Conservation (phyloP, 2,113 vertebrate species). For the Monopterus albus region DNA sequence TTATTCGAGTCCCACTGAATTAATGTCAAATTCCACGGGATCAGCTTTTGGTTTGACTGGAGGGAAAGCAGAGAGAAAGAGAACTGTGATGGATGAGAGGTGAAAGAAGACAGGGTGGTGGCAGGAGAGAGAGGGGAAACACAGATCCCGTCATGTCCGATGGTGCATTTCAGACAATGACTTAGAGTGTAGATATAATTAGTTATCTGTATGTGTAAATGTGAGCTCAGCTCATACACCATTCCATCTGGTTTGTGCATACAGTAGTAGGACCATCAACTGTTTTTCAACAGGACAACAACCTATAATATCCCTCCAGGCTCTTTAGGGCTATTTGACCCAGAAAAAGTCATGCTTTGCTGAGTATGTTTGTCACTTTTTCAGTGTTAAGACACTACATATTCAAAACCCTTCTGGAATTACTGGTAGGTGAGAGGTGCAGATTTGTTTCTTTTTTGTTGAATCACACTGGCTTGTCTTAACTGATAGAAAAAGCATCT, state of each 20-base stretch:
- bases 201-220: constrained; percentile 37
- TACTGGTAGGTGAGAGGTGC: too few relatives aligned
- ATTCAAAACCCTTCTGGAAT: too few relatives aligned
- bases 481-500: constrained; percentile 4
- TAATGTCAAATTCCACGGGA: constrained; percentile 83
- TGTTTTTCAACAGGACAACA: too few relatives aligned
- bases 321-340: too few relatives aligned
- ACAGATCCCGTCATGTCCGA: constrained; percentile 18
- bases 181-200: constrained; percentile 39
- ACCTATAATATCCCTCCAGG: too few relatives aligned
- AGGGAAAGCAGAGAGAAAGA: constrained; percentile 33
- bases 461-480: not conserved
- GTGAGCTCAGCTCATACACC: constrained; percentile 24
- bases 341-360: too few relatives aligned
- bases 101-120: constrained; percentile 7
- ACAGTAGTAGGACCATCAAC: too few relatives aligned
- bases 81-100: constrained; percentile 36
- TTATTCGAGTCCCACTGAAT: constrained; percentile 82
- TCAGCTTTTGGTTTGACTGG: constrained; percentile 74
- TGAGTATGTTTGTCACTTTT: too few relatives aligned
- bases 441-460: not conserved
- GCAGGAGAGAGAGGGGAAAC: constrained; percentile 9
- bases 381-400: too few relatives aligned
- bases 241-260: not conserved
- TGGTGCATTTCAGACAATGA: constrained; percentile 18